phyloP scores from a whole-genome alignment of 1,140 invertebrate genomes.

The Heliothis virescens region DNA sequence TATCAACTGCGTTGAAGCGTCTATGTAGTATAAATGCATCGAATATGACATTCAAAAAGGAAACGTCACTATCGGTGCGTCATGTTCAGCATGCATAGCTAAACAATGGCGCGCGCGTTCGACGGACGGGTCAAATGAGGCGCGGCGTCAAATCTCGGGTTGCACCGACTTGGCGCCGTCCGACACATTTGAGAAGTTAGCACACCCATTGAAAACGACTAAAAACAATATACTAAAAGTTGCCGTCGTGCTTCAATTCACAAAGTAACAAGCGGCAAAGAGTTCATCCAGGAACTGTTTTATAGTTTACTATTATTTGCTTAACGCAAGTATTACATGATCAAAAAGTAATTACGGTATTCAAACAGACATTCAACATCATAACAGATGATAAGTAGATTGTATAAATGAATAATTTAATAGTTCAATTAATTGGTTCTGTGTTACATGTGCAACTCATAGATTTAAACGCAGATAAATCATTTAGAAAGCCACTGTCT shows the following conservation, averaged over 20 bases:
- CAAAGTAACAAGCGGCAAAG: conserved; percentile 73
- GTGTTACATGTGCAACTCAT: conserved; percentile 50
- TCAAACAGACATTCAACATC: neutral
- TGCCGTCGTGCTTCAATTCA: conserved; percentile 70
- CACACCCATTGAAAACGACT: conserved; percentile 69
- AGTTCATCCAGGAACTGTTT: conserved; percentile 54
- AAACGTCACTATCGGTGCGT: conserved; percentile 57
- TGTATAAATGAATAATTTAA: conserved; percentile 48
- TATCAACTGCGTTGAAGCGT: no score
- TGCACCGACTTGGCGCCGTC: conserved; percentile 77
- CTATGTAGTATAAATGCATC: neutral
- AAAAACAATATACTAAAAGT: conserved; percentile 74
- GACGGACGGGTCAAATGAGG: conserved; percentile 76
- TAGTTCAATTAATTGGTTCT: conserved; percentile 63
- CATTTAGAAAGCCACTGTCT: conserved; percentile 75
- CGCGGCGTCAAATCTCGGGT: conserved; percentile 77
- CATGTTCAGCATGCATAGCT: conserved; percentile 67
- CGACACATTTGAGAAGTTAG: conserved; percentile 74
- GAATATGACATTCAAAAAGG: conserved; percentile 40
- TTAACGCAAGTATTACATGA: neutral
- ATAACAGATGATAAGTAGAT: neutral
- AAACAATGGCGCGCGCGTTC: conserved; percentile 68
- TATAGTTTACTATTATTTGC: conserved; percentile 32
- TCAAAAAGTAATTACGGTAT: neutral
- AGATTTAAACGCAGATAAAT: conserved; percentile 71